Conservation (phyloP, 2,888 invertebrate species). For the Nephrocerus scutellatus region DNA sequence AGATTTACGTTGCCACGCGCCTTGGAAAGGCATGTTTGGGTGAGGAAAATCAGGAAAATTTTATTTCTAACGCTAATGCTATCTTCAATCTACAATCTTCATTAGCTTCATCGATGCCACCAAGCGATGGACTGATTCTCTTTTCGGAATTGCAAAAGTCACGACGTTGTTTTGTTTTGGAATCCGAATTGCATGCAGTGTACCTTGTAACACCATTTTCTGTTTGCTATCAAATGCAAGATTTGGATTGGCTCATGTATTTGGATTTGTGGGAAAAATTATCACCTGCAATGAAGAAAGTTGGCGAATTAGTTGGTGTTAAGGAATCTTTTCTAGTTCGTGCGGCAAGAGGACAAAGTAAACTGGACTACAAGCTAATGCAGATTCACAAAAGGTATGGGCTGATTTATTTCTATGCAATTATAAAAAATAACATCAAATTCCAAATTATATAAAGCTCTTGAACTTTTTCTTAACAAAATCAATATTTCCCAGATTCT, state of each 20-base stretch:
- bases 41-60: no score
- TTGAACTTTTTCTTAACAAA: not conserved
- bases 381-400: conserved; percentile 60
- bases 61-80: not conserved
- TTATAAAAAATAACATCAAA: not conserved
- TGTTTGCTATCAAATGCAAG: conserved; percentile 66
- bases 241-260: conserved; percentile 75
- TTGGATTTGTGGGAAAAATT: conserved; percentile 77
- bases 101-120: conserved; percentile 82
- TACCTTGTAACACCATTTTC: conserved; percentile 94
- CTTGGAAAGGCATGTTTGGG: conserved; percentile 85
- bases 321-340: conserved; percentile 77
- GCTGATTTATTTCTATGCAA: no score
- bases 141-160: conserved; percentile 87
- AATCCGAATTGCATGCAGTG: conserved; percentile 90
- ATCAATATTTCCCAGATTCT: conserved; percentile 68
- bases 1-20: conserved; percentile 67
- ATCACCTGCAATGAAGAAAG: conserved; percentile 70
- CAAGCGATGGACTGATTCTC: conserved; percentile 83
- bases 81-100: conserved; percentile 3
- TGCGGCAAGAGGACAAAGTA: conserved; percentile 63
- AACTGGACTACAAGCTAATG: conserved; percentile 51
- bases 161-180: conserved; percentile 81
- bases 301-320: conserved; percentile 83
- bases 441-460: not conserved